Base-by-base conservation (phyloP, 2,113 vertebrate genomes). In the Cinclus mexicanus region DNA sequence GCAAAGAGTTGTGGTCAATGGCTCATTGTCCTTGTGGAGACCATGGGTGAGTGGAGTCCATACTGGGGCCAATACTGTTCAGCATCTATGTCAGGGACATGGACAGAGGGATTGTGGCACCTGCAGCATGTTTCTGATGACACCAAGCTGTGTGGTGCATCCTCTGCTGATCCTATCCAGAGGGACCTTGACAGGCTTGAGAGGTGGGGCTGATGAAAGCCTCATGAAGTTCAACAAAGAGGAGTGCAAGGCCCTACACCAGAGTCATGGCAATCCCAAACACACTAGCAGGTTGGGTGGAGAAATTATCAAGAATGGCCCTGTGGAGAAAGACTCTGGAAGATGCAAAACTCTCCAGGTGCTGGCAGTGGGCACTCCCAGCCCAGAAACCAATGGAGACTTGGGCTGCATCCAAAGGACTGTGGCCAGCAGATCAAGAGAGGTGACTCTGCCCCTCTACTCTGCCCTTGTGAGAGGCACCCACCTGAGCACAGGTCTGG, bases 41-140 rank as follows among this genome's bases (percentile, higher is more conserved):
- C 6, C 6, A 25, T 37, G 25, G 31, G 71, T 0, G 0, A 61
- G 31, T 71, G 33, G 33, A 50, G 16, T 31, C 12, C 3, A 53
- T 71, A 31, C 8, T 9, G 33, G 37, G 25, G 46, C 56, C 37
- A 44, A 6, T 52, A 35, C 25, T 52, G 46, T 52, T 71, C 31
- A 71, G 31, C 46, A 71, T 61, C 56, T 61, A 21, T 52, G 37
- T 7, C 1, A 0, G 37, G n/a, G 31, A 21, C 22, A 11, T 44
- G 67, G 31, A 52, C 46, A 60, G 80, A 60, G 19, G 26, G 31
- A 83, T 3, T 52, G 55, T 60, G 24, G 12, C 12, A 60, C 19
- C 46, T 50, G 24, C 24, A 83, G 31, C 37, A 10, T 52, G 31
- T 35, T 70, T 70, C 55, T 60, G 65, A 60, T 70, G 67, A 35